Percentiles rank a stretch among this genome's conserved stretches.
Conservation (phyloP, 2,113 vertebrate genomes). For the Zeus faber region DNA sequence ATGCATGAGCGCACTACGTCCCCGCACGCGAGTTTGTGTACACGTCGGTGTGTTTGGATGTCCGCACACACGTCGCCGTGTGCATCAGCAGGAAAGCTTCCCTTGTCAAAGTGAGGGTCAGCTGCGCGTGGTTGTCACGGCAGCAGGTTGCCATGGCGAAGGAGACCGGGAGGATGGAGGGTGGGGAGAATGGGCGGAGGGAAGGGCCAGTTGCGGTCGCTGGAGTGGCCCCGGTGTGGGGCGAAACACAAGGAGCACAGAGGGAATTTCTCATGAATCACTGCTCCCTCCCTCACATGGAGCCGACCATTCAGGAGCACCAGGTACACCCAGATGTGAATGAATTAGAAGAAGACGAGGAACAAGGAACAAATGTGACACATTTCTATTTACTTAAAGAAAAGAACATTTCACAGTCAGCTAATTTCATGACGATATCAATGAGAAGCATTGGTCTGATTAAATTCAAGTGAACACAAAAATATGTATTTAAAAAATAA, state of each 20-base stretch:
- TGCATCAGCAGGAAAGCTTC: conserved; percentile 43
- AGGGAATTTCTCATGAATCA: conserved; percentile 24
- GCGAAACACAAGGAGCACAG: conserved; percentile 17
- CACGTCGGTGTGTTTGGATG: conserved; percentile 3
- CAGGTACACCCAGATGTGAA: conserved; percentile 26
- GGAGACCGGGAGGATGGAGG: conserved; percentile 7
- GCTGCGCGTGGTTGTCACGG: conserved; percentile 55
- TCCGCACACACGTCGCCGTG: conserved; percentile 2
- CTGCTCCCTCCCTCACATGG: conserved; percentile 16
- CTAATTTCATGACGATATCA: too few relatives aligned
- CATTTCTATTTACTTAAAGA: too few relatives aligned
- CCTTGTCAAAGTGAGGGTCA: conserved; percentile 53
- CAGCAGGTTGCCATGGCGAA: conserved; percentile 44
- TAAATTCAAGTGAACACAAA: too few relatives aligned
- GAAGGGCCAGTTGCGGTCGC: conserved; percentile 6
- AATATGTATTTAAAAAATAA: too few relatives aligned
- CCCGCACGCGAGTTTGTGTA: conserved; percentile 33
- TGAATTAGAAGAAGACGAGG: conserved; percentile 36
- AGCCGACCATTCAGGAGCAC: conserved; percentile 22
- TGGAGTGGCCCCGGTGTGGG: conserved; percentile 17
- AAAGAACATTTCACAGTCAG: too few relatives aligned
- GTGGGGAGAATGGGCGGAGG: too few relatives aligned
- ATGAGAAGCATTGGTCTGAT: too few relatives aligned
- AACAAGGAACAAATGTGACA: too few relatives aligned
- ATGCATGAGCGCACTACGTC: conserved; percentile 24